Evolutionary conservation across 2,888 invertebrate genomes (phyloP).

Genomic region (Protonemura montana): DNA sequence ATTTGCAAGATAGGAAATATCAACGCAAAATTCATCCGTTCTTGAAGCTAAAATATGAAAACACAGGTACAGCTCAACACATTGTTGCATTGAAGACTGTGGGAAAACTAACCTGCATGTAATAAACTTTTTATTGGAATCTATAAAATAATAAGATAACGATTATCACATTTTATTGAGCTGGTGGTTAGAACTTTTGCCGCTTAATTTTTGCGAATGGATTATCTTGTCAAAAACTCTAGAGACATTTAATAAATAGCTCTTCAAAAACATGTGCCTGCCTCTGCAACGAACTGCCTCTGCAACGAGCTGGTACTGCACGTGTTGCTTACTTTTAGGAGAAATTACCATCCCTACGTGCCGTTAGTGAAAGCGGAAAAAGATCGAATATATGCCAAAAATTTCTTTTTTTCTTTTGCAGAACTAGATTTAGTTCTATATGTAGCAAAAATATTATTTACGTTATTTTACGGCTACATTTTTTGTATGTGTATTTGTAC

Average conservation of each 20-base stretch:
- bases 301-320: too few species aligned
- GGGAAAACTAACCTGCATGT: background rate
- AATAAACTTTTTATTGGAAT: background rate
- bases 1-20: background rate
- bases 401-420: too few species aligned
- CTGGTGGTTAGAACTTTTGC: background rate
- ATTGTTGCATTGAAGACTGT: background rate
- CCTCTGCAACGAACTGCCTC: too few species aligned
- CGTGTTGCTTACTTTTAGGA: too few species aligned
- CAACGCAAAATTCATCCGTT: background rate
- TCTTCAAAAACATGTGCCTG: too few species aligned
- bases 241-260: background rate
- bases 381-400: too few species aligned
- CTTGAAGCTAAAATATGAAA: background rate
- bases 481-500: too few species aligned
- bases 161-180: background rate
- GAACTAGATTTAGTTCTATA: too few species aligned
- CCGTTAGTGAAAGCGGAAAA: too few species aligned
- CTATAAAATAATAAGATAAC: background rate
- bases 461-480: too few species aligned
- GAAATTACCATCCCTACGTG: too few species aligned
- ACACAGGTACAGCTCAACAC: background rate
- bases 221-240: background rate
- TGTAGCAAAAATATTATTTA: too few species aligned
- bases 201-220: background rate